phyloP scores from a whole-genome alignment of 2,797 vertebrate species.

The Naso thynnoides region DNA sequence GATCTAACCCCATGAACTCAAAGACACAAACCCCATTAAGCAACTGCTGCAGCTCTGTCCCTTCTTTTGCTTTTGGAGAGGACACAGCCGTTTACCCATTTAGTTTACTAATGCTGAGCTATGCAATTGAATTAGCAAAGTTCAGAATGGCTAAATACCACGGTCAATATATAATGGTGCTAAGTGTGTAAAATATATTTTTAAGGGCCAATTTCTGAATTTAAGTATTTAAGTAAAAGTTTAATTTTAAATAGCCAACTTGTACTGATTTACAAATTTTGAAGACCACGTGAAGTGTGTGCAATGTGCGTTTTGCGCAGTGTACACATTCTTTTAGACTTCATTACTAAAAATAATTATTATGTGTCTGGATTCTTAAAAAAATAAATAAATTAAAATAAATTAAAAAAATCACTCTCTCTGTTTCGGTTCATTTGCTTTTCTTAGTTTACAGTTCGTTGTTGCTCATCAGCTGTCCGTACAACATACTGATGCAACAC shows the following conservation, averaged over 20 bases:
- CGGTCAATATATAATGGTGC: neutral
- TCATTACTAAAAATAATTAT: neutral
- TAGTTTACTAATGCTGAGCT: too few species aligned
- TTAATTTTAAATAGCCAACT: too few species aligned
- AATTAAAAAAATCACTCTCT: too few species aligned
- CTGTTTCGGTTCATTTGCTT: neutral
- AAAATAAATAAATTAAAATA: too few species aligned
- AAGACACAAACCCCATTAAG: too few species aligned
- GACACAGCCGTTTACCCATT: too few species aligned
- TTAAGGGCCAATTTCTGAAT: neutral
- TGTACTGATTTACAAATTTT: neutral
- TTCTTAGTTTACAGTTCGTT: neutral
- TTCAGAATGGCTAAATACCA: too few species aligned
- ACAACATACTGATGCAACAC: conserved; percentile 26
- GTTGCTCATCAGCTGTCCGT: neutral
- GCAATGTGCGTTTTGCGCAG: neutral
- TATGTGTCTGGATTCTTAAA: neutral
- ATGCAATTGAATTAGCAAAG: too few species aligned
- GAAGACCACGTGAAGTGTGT: neutral
- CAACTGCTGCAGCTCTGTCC: too few species aligned
- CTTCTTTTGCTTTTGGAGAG: too few species aligned
- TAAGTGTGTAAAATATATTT: neutral
- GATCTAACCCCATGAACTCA: too few species aligned
- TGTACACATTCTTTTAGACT: neutral
- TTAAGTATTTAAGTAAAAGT: neutral